Conservation (phyloP, 2,888 invertebrate genomes). For the Phoronis australis region DNA sequence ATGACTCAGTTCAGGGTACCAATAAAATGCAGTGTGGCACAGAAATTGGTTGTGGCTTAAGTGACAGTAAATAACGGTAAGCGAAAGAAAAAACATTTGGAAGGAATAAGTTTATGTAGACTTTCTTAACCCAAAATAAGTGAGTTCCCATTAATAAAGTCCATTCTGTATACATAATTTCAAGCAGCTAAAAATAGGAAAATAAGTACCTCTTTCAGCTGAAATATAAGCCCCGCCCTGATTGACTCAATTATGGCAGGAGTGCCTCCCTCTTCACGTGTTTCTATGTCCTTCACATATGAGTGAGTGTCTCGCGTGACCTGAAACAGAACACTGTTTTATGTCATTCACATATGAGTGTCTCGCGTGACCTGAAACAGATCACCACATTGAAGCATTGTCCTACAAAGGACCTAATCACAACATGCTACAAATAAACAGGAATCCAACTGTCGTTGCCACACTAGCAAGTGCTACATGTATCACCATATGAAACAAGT, state of each 20-base stretch:
- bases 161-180: not conserved
- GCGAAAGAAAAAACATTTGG: too few relatives aligned
- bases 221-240: slow-evolving; percentile 32
- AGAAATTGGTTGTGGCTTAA: too few relatives aligned
- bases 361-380: not conserved
- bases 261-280: slow-evolving; percentile 34
- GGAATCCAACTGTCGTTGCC: too few relatives aligned
- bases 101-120: too few relatives aligned
- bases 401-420: not conserved
- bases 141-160: not conserved
- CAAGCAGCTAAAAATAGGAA: not conserved
- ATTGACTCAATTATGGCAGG: slow-evolving; percentile 35
- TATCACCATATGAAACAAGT: too few relatives aligned
- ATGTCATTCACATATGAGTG: not conserved
- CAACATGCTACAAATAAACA: too few relatives aligned
- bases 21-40: too few relatives aligned
- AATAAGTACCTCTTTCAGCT: slow-evolving; percentile 22
- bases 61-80: too few relatives aligned
- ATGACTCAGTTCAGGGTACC: too few relatives aligned
- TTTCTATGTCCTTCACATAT: slow-evolving; percentile 27
- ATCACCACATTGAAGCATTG: not conserved
- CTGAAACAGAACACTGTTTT: slow-evolving; percentile 7
- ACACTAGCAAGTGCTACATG: too few relatives aligned
- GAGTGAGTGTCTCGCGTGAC: slow-evolving; percentile 20
- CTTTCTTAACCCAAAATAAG: too few relatives aligned